phyloP scores from a whole-genome alignment of 2,113 vertebrate species.

The Drymodes brunneopygia region DNA sequence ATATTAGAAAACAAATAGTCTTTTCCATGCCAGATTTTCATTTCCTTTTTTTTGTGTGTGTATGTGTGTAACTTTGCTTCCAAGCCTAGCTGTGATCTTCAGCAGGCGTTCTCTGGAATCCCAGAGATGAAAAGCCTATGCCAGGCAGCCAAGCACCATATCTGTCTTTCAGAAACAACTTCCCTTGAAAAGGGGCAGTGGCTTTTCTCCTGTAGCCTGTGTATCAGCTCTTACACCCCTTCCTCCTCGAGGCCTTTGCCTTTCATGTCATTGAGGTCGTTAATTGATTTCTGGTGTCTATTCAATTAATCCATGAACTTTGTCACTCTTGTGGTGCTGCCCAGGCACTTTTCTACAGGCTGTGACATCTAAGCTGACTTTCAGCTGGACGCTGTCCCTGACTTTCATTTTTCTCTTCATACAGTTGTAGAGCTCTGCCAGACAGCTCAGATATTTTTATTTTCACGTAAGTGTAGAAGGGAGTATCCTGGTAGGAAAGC shows the following conservation, averaged over 20 bases:
- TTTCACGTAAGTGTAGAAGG: background rate
- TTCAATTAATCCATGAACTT: background rate
- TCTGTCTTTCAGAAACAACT: background rate
- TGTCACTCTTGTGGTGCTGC: background rate
- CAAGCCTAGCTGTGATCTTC: background rate
- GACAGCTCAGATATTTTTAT: background rate
- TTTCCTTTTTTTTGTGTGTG: background rate
- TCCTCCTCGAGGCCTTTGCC: background rate
- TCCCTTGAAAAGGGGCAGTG: background rate
- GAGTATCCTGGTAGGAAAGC: background rate
- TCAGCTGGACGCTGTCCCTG: background rate
- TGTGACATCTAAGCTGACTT: background rate
- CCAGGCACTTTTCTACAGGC: background rate
- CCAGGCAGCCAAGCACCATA: background rate
- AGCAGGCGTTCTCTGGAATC: constrained; percentile 9
- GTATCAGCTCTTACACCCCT: background rate
- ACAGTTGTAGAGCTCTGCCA: background rate
- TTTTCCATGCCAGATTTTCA: background rate
- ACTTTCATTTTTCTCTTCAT: background rate
- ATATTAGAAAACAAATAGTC: background rate
- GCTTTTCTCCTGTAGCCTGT: background rate
- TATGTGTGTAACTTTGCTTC: background rate
- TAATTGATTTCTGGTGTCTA: background rate
- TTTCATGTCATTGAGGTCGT: background rate
- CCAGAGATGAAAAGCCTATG: background rate